A percentile compares a stretch with the other conserved stretches of the same genome.
These are phyloP conservation scores for Oreochromis grahami DNA, from an alignment of 2,797 vertebrate species.

Conservation along the genomic window DNA sequence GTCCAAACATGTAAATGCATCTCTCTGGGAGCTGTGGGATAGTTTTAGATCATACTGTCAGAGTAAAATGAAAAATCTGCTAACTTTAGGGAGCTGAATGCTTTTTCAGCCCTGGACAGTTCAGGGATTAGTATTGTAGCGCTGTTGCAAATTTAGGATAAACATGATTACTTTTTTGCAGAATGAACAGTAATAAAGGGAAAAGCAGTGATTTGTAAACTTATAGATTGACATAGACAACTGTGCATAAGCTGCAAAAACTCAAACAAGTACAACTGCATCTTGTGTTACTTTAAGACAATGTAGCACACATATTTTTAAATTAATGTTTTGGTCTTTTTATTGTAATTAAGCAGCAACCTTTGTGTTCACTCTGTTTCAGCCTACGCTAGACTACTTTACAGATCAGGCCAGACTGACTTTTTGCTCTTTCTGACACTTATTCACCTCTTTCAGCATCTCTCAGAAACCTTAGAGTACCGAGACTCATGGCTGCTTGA, in stretches of 20 bases:
- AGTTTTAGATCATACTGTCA: neutral
- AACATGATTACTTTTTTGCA: neutral
- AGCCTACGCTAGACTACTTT: neutral
- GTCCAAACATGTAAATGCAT: constrained; percentile 32
- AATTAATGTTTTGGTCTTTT: neutral
- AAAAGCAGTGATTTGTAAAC: neutral
- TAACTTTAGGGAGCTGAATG: neutral
- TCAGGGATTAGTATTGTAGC: neutral
- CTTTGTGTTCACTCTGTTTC: neutral
- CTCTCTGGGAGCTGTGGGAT: neutral
- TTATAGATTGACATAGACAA: neutral
- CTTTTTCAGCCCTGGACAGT: neutral
- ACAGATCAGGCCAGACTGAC: neutral
- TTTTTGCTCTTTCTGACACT: constrained; percentile 41
- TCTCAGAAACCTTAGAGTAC: neutral
- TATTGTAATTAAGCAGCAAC: neutral
- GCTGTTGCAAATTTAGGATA: constrained; percentile 6
- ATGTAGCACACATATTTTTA: neutral
- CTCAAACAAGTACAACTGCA: neutral
- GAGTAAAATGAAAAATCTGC: neutral
- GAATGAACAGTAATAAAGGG: neutral
- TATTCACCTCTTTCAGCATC: constrained; percentile 48
- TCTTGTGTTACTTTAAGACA: neutral
- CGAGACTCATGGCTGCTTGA: constrained; percentile 20
- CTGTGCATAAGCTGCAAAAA: neutral